Conservation (phyloP, 2,888 invertebrate genomes). For the Caradrina kadenii region DNA sequence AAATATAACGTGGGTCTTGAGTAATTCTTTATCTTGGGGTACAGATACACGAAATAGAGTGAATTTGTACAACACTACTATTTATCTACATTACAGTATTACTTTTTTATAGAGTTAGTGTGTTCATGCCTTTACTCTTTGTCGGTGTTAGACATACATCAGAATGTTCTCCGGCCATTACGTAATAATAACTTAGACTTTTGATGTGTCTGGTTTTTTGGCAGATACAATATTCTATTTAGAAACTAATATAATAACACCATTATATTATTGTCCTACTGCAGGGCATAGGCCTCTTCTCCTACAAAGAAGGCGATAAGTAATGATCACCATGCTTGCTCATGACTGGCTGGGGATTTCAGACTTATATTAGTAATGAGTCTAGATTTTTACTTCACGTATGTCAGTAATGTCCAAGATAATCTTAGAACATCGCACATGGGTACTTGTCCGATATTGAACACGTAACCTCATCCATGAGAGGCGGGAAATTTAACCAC, state of each 20-base stretch:
- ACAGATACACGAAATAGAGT: constrained; percentile 49
- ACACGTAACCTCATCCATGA: no score
- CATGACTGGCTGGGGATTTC: no score
- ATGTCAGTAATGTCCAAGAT: no score
- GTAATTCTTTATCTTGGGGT: constrained; percentile 57
- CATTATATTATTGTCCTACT: no score
- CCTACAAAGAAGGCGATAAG: no score
- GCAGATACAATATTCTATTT: neutral
- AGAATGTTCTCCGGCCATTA: constrained; percentile 12
- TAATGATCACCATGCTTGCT: no score
- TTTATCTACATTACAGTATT: constrained; percentile 59
- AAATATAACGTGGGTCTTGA: constrained; percentile 62
- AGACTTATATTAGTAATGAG: no score
- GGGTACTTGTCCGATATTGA: no score
- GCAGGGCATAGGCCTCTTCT: no score
- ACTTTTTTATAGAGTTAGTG: constrained; percentile 51
- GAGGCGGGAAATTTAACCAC: no score
- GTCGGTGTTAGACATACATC: constrained; percentile 23
- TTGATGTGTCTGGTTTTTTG: neutral
- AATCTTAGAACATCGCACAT: no score
- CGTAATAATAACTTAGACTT: constrained; percentile 1
- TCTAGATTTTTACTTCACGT: no score
- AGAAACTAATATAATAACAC: neutral
- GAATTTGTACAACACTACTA: constrained; percentile 45
- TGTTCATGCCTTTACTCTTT: constrained; percentile 38